These are phyloP conservation scores for Bolborhynchus lineola DNA, from an alignment of 2,113 vertebrate species.

Conservation along the genomic window DNA sequence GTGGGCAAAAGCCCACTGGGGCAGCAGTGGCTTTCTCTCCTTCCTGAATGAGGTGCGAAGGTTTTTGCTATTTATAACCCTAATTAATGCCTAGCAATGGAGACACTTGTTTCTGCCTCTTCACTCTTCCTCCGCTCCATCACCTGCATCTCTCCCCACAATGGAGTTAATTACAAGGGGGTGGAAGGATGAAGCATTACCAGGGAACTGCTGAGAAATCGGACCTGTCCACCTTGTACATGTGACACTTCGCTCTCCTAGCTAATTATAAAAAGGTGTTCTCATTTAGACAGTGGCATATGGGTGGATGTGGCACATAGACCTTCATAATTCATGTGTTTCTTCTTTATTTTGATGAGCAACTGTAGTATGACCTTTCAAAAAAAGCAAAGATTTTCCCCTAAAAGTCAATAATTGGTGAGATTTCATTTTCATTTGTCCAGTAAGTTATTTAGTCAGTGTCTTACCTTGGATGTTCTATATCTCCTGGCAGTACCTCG, in stretches of 20 bases:
- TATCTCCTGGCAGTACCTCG: neutral
- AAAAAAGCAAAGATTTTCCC: neutral
- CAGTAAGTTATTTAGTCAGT: neutral
- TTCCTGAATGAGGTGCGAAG: neutral
- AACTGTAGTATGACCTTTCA: neutral
- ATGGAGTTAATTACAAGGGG: neutral
- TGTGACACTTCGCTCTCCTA: neutral
- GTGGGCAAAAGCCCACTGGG: neutral
- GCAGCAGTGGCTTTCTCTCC: neutral
- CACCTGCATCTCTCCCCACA: rapidly evolving
- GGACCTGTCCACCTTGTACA: neutral
- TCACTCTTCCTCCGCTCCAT: neutral
- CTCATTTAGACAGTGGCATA: neutral
- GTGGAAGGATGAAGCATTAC: no score
- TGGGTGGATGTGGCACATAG: neutral
- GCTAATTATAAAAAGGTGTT: neutral
- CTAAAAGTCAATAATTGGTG: neutral
- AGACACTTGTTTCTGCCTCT: neutral
- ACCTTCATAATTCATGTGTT: neutral
- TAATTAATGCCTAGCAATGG: neutral
- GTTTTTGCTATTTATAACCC: neutral
- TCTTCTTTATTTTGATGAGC: neutral
- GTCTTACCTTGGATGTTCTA: no score
- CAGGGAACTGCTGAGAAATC: neutral
- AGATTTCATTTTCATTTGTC: neutral